These are phyloP conservation scores for Peromyscus aztecus DNA, from an alignment of 2,797 vertebrate genomes.

Conservation along the genomic window DNA sequence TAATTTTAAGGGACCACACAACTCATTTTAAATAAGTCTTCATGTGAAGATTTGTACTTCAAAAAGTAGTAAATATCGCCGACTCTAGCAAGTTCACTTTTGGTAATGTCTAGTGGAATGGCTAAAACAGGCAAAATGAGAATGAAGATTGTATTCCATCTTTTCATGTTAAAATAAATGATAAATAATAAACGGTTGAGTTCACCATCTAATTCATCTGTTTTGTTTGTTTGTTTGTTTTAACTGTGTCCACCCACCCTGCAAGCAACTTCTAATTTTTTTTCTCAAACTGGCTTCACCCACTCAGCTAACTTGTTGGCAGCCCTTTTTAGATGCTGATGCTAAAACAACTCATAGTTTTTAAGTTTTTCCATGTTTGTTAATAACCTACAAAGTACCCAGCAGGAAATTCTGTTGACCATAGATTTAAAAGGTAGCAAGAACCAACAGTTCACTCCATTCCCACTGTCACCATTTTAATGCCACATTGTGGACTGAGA, in stretches of 20 bases:
- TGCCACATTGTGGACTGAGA: background rate
- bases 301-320: background rate
- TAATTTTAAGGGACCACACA: slow-evolving; percentile 47
- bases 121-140: slow-evolving; percentile 58
- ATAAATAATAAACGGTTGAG: background rate
- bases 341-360: background rate
- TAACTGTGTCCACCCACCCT: background rate
- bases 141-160: slow-evolving; percentile 31
- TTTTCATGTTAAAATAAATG: slow-evolving; percentile 57
- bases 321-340: background rate
- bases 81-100: slow-evolving; percentile 64
- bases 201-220: slow-evolving; percentile 1
- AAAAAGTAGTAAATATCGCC: slow-evolving; percentile 69
- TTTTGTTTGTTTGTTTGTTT: background rate
- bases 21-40: slow-evolving; percentile 57
- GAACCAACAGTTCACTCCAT: background rate
- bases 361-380: background rate
- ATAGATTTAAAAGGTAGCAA: background rate
- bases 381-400: background rate
- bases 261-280: slow-evolving; percentile 40
- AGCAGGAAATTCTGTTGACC: background rate
- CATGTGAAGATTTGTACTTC: slow-evolving; percentile 66
- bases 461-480: background rate
- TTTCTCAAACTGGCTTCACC: background rate
- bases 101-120: slow-evolving; percentile 34